Base-by-base conservation (phyloP, 2,113 vertebrate species). In the Osmerus mordax region DNA sequence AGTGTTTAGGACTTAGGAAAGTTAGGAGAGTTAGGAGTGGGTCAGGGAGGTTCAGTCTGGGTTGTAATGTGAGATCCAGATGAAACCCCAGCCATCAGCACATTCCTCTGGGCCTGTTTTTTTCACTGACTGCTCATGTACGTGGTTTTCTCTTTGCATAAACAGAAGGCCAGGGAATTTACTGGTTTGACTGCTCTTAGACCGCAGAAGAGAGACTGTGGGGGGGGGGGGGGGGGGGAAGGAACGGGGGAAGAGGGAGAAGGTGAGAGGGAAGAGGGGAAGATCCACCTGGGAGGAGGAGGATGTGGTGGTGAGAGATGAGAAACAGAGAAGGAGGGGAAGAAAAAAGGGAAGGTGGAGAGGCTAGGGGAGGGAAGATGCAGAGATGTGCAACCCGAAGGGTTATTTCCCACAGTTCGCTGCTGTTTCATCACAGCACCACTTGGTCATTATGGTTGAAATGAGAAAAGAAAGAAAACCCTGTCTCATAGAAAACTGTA, bases 61-160 rank as follows among this genome's bases (percentile, higher is more conserved):
- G 85, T 71, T 73, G 87, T 89, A 89, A 89, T 86, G 87, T 85
- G 86, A 89, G 86, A 86, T 83, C 66, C 69, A 81, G 79, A 84
- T 84, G 80, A 87, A 90, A 86, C 78, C 55, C 71, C 78, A 84
- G 75, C 61, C 88, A 88, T 92, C 91, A 91, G 89, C 89, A 90
- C 89, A 92, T 92, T 92, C 90, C 89, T 80, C n/a, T 71, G 73
- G 83, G 71, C 83, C 84, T 86, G 73, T 83, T 78, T 89, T 86
- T 75, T 36, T 56, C 29, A 41, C 73, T 21, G 66, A 78, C 68
- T 72, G 60, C 75, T 65, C 70, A 75, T 85, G 72, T 71, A 81
- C 68, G 75, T 69, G 76, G 63, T 74, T 66, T 65, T 29, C 60
- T 28, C 23, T 23, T 15, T 47, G 60, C 60, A 82, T 81, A 79